Base-by-base conservation (phyloP, 2,888 invertebrate species). In the Troides helena region DNA sequence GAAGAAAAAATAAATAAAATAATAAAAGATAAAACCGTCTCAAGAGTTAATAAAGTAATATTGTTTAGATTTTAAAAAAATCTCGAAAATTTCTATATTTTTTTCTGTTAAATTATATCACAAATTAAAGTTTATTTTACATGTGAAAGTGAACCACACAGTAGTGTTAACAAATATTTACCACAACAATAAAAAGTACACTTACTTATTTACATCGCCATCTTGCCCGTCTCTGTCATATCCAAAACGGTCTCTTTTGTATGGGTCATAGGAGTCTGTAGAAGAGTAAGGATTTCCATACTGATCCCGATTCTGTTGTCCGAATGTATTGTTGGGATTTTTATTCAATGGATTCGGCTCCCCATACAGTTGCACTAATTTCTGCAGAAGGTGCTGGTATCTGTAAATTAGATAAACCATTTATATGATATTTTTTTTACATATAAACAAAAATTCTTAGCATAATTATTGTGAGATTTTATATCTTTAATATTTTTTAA, bases 301-400 rank as follows among this genome's bases (percentile, higher is more conserved):
- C 0, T 84, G 80, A 60, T 89, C 86, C 1, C 81, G 75, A 6
- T 76, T 71, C 60, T 78, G 78, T 64, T 81, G 84, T 0, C 77
- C 81, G 1, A 64, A 74, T 0, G 87, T 87, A 0, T 80, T 74
- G 74, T 89, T 89, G 0, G 87, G 84, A 59, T 83, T 80, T 25
- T 77, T 83, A 73, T 88, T 92, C 2, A 81, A 75, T 0, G 86
- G 83, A 73, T 91, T 90, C 1, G 89, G 88, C 62, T 88, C 85
- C 0, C 93, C 92, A 71, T 95, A 95, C 2, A 94, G 78, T 72
- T 94, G 90, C 0, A 94, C 93, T 21, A 95, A 90, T 76, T 93
- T 94, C 76, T 94, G 90, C 0, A 97, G 83, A 75, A 96, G 94
- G 71, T 92, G 93, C 81, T 96, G 96, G 78, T 94, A 96, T 76